Conservation (phyloP, 2,888 invertebrate genomes). For the Parochlus steinenii region DNA sequence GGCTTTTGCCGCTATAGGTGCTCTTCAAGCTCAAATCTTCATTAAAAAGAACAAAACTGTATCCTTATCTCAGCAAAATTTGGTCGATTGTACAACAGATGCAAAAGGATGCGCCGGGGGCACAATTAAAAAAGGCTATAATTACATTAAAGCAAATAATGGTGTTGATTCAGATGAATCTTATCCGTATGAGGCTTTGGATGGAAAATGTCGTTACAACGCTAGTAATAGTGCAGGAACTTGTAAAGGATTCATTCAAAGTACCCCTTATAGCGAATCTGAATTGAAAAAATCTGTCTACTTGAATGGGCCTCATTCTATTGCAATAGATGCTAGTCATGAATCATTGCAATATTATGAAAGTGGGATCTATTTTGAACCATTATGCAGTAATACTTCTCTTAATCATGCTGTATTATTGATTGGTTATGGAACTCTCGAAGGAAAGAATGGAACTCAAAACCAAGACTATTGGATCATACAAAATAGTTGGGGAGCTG, state of each 20-base stretch:
- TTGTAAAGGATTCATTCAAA: slow-evolving; percentile 21
- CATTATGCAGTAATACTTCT: slow-evolving; percentile 25
- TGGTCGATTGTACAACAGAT: slow-evolving; percentile 24
- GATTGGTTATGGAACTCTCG: slow-evolving; percentile 26
- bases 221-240: slow-evolving; percentile 18
- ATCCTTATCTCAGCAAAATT: slow-evolving; percentile 25
- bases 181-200: slow-evolving; percentile 24
- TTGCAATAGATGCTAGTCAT: slow-evolving; percentile 23
- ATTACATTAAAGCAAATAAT: slow-evolving; percentile 20
- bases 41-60: slow-evolving; percentile 23
- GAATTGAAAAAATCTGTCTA: slow-evolving; percentile 25
- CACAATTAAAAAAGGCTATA: slow-evolving; percentile 27
- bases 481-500: slow-evolving; percentile 27
- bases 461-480: slow-evolving; percentile 27
- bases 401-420: slow-evolving; percentile 27
- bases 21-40: slow-evolving; percentile 27
- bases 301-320: slow-evolving; percentile 26
- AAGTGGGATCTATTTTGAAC: slow-evolving; percentile 25
- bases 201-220: slow-evolving; percentile 21
- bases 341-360: slow-evolving; percentile 24
- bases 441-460: too few relatives aligned
- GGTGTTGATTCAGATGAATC: slow-evolving; percentile 20
- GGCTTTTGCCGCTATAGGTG: slow-evolving; percentile 27
- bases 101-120: slow-evolving; percentile 26
- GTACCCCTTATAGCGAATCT: slow-evolving; percentile 22